Conservation (phyloP, 1,140 invertebrate species). For the Phenacoccus solenopsis region DNA sequence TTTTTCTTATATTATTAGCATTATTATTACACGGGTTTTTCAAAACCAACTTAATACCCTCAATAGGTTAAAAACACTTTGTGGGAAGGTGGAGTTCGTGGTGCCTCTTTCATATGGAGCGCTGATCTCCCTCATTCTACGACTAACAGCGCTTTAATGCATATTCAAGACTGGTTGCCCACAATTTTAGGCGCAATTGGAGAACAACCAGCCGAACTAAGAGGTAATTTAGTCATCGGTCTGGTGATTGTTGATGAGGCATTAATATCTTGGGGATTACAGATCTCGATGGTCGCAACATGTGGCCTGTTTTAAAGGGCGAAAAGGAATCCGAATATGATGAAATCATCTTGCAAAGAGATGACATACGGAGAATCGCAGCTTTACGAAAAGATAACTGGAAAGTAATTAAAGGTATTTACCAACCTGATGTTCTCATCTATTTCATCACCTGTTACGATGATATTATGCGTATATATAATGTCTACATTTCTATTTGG, state of each 20-base stretch:
- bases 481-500: too few relatives aligned
- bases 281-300: neutral
- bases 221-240: too few relatives aligned
- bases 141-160: constrained; percentile 26
- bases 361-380: neutral
- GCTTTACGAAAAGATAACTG: neutral
- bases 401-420: neutral
- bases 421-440: too few relatives aligned
- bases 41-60: neutral
- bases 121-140: neutral
- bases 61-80: neutral
- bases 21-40: too few relatives aligned
- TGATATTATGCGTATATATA: too few relatives aligned
- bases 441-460: too few relatives aligned
- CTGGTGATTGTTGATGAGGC: too few relatives aligned
- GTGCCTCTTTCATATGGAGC: neutral
- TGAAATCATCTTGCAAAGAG: neutral
- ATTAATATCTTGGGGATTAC: too few relatives aligned
- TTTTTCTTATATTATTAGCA: neutral
- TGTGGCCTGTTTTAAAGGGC: neutral
- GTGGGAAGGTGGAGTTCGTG: neutral
- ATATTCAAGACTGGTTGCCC: constrained; percentile 62
- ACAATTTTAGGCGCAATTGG: constrained; percentile 32
- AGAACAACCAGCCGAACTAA: too few relatives aligned
- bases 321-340: neutral